phyloP scores from a whole-genome alignment of 2,797 vertebrate genomes.

The Galagoides demidoff region DNA sequence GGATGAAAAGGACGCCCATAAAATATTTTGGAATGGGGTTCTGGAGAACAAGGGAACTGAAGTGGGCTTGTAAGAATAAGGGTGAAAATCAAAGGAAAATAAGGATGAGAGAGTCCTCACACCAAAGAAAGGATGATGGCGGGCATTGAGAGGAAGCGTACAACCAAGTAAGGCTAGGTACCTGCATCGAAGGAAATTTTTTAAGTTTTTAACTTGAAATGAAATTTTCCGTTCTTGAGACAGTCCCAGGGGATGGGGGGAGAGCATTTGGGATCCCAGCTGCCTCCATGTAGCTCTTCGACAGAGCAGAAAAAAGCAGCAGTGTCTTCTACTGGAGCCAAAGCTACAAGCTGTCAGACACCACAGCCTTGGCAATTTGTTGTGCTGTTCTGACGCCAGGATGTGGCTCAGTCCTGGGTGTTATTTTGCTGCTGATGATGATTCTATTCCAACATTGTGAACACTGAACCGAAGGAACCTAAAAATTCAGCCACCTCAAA shows the following conservation, averaged over 20 bases:
- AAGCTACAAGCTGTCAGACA: not conserved
- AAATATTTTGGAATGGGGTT: constrained; percentile 11
- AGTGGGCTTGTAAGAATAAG: constrained; percentile 9
- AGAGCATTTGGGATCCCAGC: not conserved
- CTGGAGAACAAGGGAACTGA: not conserved
- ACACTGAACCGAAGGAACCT: not conserved
- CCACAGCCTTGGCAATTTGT: not conserved
- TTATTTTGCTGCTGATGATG: not conserved
- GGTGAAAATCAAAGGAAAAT: not conserved
- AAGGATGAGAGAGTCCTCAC: not conserved
- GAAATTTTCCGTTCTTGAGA: not conserved
- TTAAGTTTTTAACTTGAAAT: not conserved
- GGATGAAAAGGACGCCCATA: not conserved
- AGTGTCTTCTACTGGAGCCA: not conserved
- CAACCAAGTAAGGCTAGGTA: not conserved
- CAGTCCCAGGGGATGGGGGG: not conserved
- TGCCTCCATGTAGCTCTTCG: not conserved
- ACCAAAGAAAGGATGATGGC: not conserved
- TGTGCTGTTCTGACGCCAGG: not conserved
- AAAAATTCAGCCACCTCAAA: not conserved
- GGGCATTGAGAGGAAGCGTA: not conserved
- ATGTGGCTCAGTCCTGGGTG: too few relatives aligned
- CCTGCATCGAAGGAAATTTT: not conserved
- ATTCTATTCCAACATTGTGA: not conserved
- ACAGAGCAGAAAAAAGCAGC: not conserved